phyloP scores from a whole-genome alignment of 2,113 vertebrate species.

The Falcunculus frontatus region DNA sequence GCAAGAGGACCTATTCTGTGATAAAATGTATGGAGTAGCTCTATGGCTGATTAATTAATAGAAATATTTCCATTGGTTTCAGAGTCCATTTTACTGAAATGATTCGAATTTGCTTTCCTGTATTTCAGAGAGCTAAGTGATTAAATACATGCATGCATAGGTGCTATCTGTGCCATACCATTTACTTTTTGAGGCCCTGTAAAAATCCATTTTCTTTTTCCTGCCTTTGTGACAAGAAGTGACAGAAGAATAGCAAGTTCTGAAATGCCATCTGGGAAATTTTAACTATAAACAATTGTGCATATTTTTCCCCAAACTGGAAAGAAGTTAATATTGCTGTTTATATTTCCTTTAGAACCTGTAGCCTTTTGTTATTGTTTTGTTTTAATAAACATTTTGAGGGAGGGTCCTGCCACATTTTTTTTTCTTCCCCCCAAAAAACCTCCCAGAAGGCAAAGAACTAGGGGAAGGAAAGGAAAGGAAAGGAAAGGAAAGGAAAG shows the following conservation, averaged over 20 bases:
- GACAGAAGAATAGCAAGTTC: background rate
- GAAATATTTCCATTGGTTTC: background rate
- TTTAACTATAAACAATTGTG: constrained; percentile 13
- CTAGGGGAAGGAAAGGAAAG: no score
- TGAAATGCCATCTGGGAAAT: constrained; percentile 36
- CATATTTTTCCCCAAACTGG: background rate
- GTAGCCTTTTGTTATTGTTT: constrained; percentile 9
- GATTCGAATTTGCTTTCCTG: background rate
- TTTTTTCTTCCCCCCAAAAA: background rate
- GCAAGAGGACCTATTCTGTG: background rate
- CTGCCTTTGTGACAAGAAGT: background rate
- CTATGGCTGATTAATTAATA: background rate
- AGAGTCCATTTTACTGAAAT: background rate
- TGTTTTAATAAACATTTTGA: background rate
- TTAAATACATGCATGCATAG: background rate
- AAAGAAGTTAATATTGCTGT: constrained; percentile 5
- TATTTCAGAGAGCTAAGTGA: background rate
- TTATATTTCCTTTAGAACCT: constrained; percentile 13
- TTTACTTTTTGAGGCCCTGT: background rate
- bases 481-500: no score
- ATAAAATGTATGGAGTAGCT: background rate
- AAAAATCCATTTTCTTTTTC: background rate
- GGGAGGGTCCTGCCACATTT: background rate
- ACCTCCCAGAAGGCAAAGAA: background rate
- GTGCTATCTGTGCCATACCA: background rate